Percentiles rank a stretch among this genome's conserved stretches.
Conservation (phyloP, 2,888 invertebrate species). For the Cephus rjabovi region DNA sequence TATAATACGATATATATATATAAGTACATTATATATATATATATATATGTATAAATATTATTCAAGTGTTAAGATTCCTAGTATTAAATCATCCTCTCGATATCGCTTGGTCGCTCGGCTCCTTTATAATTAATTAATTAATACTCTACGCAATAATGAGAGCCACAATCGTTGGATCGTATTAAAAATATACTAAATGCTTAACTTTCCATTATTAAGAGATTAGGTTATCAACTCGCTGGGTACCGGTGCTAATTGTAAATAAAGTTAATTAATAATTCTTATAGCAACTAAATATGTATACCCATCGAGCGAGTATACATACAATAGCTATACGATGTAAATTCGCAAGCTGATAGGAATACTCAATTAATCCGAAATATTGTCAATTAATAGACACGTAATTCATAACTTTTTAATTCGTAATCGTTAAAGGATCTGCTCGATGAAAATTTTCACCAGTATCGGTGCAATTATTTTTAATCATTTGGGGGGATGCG, state of each 20-base stretch:
- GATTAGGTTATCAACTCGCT: neutral
- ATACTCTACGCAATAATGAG: neutral
- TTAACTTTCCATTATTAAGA: neutral
- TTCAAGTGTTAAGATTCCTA: neutral
- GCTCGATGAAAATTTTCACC: neutral
- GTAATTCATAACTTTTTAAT: neutral
- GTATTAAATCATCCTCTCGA: conserved; percentile 3
- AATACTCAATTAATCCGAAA: neutral
- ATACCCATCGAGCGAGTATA: neutral
- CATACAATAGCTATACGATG: neutral
- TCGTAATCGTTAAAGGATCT: neutral
- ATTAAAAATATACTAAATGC: neutral
- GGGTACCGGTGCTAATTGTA: neutral
- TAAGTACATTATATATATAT: neutral
- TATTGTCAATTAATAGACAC: neutral
- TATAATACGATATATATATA: conserved; percentile 11
- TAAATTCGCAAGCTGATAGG: neutral
- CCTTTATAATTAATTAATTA: neutral
- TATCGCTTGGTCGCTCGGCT: neutral
- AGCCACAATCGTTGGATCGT: neutral
- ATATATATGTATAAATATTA: neutral
- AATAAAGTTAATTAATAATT: neutral
- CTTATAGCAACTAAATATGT: neutral
- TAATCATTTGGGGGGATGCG: neutral
- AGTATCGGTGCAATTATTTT: neutral